Conservation (phyloP, 1,140 invertebrate genomes). For the Drosophila murphyi region DNA sequence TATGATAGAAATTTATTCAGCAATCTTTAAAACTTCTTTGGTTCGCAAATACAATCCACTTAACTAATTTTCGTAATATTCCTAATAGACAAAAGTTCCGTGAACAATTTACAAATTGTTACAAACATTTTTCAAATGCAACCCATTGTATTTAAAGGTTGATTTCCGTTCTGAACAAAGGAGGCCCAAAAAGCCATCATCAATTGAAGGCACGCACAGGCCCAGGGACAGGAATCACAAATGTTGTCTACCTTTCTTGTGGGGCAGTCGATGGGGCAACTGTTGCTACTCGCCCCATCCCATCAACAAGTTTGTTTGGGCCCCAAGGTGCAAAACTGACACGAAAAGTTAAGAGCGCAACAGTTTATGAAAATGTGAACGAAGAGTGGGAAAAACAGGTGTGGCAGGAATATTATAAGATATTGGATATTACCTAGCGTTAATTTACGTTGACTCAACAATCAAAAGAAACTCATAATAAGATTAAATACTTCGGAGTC, state of each 20-base stretch:
- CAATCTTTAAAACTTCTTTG: too few species aligned
- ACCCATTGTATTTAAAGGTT: not conserved
- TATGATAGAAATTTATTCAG: too few species aligned
- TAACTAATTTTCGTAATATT: too few species aligned
- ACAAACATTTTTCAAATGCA: too few species aligned
- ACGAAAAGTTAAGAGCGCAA: conserved; percentile 25
- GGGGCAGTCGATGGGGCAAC: conserved; percentile 25
- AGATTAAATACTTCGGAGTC: too few species aligned
- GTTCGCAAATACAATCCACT: too few species aligned
- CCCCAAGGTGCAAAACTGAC: not conserved
- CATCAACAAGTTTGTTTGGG: not conserved
- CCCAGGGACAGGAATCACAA: not conserved
- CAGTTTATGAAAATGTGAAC: conserved; percentile 14
- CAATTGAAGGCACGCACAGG: conserved; percentile 35
- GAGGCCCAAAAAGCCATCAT: conserved; percentile 30
- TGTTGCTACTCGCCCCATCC: conserved; percentile 31
- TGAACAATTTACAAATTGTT: too few species aligned
- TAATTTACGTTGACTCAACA: too few species aligned
- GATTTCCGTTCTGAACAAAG: conserved; percentile 14
- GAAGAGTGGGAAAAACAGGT: conserved; percentile 4
- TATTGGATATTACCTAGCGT: not conserved
- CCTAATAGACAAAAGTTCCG: too few species aligned
- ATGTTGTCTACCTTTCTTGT: not conserved
- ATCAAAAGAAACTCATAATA: not conserved
- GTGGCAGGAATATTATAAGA: not conserved